Percentiles rank a stretch among this genome's conserved stretches.
Conservation (phyloP, 2,888 invertebrate species). For the Octonoba sinensis region DNA sequence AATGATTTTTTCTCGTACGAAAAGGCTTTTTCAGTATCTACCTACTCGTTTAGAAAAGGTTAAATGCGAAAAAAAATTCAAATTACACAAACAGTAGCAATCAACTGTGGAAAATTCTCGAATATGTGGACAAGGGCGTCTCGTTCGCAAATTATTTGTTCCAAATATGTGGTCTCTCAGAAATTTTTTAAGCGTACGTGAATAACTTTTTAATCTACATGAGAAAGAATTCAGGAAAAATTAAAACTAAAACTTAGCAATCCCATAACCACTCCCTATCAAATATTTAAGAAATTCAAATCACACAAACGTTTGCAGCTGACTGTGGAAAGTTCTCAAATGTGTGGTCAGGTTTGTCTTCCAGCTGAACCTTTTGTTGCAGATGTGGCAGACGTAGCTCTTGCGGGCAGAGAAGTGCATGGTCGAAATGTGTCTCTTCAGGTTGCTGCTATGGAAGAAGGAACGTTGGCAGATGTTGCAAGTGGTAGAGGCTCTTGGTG, state of each 20-base stretch:
- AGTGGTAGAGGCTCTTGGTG: neutral
- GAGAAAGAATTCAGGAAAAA: neutral
- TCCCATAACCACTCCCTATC: no score
- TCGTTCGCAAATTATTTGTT: no score
- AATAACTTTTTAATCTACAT: neutral
- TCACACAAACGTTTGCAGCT: neutral
- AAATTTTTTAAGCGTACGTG: no score
- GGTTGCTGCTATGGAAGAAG: constrained; percentile 34
- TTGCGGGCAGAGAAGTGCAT: constrained; percentile 28
- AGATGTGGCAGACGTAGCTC: constrained; percentile 18
- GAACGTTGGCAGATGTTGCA: constrained; percentile 21
- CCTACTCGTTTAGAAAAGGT: no score
- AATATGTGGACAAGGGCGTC: constrained; percentile 12
- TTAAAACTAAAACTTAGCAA: neutral
- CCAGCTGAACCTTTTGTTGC: constrained; percentile 23
- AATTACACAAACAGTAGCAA: neutral
- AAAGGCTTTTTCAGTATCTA: no score
- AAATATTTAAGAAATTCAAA: neutral
- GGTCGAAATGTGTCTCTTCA: constrained; percentile 13
- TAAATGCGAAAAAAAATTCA: neutral
- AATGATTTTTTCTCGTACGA: no score
- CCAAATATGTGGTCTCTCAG: no score
- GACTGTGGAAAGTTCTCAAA: constrained; percentile 10
- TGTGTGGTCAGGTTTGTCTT: constrained; percentile 20
- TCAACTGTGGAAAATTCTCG: constrained; percentile 1